Percentiles rank a stretch among this genome's conserved stretches.
phyloP scores from a whole-genome alignment of 2,888 invertebrate genomes.

The Phortica okadai region DNA sequence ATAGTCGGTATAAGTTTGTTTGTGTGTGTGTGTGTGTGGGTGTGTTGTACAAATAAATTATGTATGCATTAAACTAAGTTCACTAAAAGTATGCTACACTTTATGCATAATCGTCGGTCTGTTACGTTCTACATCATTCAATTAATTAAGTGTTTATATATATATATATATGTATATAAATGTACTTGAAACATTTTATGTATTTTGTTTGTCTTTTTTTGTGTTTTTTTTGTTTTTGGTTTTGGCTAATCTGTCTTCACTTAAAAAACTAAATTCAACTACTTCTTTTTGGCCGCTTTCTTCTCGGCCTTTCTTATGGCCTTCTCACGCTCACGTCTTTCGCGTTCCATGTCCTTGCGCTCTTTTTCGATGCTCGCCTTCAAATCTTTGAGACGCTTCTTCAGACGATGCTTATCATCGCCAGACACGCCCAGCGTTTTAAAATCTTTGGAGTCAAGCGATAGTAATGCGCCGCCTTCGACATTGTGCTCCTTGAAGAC shows the following conservation, averaged over 20 bases:
- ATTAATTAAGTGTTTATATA: constrained; percentile 4
- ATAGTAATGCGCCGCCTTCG: constrained; percentile 89
- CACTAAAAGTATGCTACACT: constrained; percentile 36
- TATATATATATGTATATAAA: background rate
- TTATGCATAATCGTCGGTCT: constrained; percentile 42
- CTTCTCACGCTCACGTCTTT: constrained; percentile 88
- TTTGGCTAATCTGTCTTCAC: constrained; percentile 56
- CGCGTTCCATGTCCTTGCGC: constrained; percentile 88
- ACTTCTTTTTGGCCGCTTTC: constrained; percentile 84
- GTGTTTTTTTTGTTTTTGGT: constrained; percentile 48
- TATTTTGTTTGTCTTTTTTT: background rate
- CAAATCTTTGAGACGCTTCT: constrained; percentile 90
- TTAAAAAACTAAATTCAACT: constrained; percentile 58
- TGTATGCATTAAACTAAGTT: constrained; percentile 22
- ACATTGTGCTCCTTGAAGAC: constrained; percentile 93
- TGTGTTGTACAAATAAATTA: constrained; percentile 48
- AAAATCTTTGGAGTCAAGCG: constrained; percentile 93
- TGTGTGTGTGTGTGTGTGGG: constrained; percentile 48
- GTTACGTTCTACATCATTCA: constrained; percentile 48
- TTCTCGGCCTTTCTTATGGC: constrained; percentile 91
- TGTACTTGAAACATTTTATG: constrained; percentile 24
- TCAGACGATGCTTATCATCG: constrained; percentile 89
- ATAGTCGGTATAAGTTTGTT: constrained; percentile 12
- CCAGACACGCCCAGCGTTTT: constrained; percentile 89
- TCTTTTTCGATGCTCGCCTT: constrained; percentile 85